phyloP scores from a whole-genome alignment of 2,888 invertebrate species.

The Globia sparganii region DNA sequence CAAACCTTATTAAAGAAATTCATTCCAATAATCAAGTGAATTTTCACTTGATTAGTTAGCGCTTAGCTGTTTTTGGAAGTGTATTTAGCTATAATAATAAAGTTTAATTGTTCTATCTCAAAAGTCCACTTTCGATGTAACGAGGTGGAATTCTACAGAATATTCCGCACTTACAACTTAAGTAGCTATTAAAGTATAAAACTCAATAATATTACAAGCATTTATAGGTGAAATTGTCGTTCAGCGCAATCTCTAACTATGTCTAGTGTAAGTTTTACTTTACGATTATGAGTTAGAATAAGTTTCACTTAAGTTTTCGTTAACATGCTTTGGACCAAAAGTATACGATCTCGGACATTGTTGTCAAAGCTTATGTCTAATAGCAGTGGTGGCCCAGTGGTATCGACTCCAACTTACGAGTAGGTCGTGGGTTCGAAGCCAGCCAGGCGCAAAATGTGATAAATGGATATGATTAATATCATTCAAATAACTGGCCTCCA shows the following conservation, averaged over 20 bases:
- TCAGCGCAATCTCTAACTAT: constrained; percentile 4
- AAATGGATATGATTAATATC: not conserved
- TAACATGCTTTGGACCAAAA: constrained; percentile 5
- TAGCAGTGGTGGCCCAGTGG: not conserved
- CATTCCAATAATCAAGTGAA: not conserved
- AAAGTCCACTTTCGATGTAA: constrained; percentile 3
- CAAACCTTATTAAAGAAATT: not conserved
- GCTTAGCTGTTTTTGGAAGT: not conserved
- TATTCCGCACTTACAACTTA: constrained; percentile 8
- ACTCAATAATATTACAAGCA: constrained; percentile 36
- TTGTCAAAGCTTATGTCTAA: not conserved
- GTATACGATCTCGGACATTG: not conserved
- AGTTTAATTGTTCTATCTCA: not conserved
- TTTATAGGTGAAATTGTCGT: constrained; percentile 43
- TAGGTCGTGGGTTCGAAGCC: not conserved
- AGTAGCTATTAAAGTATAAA: constrained; percentile 19
- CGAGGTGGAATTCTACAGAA: constrained; percentile 2
- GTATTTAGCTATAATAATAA: not conserved
- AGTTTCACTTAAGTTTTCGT: constrained; percentile 23
- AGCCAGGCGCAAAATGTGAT: not conserved
- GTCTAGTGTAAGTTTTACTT: constrained; percentile 16
- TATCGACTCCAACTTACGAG: not conserved
- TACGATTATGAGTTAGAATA: constrained; percentile 27
- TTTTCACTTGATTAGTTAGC: not conserved
- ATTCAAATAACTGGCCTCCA: not conserved